Conservation (phyloP, 2,888 invertebrate genomes). For the Punctoribates punctum region DNA sequence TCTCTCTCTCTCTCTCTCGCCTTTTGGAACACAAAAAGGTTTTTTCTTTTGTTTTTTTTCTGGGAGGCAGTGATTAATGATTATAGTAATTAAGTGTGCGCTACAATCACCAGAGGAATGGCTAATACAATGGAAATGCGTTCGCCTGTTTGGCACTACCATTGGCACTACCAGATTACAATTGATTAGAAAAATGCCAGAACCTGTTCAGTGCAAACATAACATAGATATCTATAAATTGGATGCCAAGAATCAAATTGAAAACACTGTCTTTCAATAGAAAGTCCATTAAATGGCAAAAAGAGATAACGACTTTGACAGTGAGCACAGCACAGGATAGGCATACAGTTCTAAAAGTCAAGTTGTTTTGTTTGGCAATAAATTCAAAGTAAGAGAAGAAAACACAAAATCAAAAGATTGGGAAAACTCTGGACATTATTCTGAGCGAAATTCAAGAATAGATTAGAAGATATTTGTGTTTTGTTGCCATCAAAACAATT, state of each 20-base stretch:
- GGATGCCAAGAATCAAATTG: background rate
- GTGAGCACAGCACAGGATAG: too few species aligned
- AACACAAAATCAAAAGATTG: too few species aligned
- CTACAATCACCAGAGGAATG: background rate
- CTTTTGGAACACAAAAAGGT: background rate
- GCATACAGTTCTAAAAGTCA: background rate
- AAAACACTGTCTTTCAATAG: background rate
- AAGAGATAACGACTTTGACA: too few species aligned
- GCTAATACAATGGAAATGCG: too few species aligned
- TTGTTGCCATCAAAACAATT: too few species aligned
- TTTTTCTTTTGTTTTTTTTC: background rate
- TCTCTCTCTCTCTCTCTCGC: too few species aligned
- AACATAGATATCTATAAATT: background rate
- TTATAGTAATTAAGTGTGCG: conserved; percentile 4
- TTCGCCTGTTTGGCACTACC: too few species aligned
- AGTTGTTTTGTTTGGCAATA: background rate
- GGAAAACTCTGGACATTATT: too few species aligned
- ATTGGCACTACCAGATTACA: background rate
- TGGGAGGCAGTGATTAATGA: conserved; percentile 16
- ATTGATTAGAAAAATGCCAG: conserved; percentile 15
- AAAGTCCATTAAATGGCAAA: conserved; percentile 12
- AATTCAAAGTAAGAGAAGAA: background rate
- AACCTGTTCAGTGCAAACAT: background rate
- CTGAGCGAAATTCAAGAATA: too few species aligned
- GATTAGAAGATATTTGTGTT: too few species aligned